phyloP scores from a whole-genome alignment of 1,140 invertebrate genomes.

The Danaus melanippus region DNA sequence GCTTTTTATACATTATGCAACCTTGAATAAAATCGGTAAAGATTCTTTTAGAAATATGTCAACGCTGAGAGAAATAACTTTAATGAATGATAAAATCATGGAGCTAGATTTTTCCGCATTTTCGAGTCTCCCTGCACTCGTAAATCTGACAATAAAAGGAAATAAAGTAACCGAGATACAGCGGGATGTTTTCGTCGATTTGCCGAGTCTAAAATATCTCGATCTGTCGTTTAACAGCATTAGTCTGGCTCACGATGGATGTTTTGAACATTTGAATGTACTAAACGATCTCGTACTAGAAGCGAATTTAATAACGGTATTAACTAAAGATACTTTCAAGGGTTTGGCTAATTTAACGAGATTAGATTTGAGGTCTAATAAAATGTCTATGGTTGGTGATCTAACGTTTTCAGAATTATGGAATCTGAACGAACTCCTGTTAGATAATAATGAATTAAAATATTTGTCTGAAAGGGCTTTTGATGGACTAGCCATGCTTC shows the following conservation, averaged over 20 bases:
- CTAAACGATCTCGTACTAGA: constrained; percentile 80
- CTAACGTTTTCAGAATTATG: constrained; percentile 82
- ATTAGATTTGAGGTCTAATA: constrained; percentile 80
- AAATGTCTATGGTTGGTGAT: constrained; percentile 80
- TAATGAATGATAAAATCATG: constrained; percentile 81
- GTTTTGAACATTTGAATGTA: constrained; percentile 78
- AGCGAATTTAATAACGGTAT: constrained; percentile 78
- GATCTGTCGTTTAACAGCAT: constrained; percentile 82
- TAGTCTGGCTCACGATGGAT: constrained; percentile 79
- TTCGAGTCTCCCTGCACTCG: constrained; percentile 75
- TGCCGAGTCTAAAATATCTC: constrained; percentile 78
- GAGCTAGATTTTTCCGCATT: constrained; percentile 78
- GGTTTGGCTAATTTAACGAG: constrained; percentile 78
- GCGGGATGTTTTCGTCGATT: constrained; percentile 80
- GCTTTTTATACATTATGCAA: constrained; percentile 80
- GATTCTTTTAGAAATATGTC: constrained; percentile 81
- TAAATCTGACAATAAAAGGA: constrained; percentile 79
- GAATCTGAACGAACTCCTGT: constrained; percentile 79
- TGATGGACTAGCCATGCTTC: constrained; percentile 78
- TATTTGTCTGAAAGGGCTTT: constrained; percentile 81
- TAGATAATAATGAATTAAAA: constrained; percentile 80
- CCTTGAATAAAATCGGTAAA: constrained; percentile 76
- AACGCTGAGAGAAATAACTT: constrained; percentile 76
- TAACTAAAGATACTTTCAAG: constrained; percentile 80
- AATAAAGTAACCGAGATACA: constrained; percentile 83